Evolutionary conservation across 92 coral and sea anemone genomes (phyloP), one percentile per base, ranked within the genome.

Genomic region (Epizoanthus stellaris): DNA sequence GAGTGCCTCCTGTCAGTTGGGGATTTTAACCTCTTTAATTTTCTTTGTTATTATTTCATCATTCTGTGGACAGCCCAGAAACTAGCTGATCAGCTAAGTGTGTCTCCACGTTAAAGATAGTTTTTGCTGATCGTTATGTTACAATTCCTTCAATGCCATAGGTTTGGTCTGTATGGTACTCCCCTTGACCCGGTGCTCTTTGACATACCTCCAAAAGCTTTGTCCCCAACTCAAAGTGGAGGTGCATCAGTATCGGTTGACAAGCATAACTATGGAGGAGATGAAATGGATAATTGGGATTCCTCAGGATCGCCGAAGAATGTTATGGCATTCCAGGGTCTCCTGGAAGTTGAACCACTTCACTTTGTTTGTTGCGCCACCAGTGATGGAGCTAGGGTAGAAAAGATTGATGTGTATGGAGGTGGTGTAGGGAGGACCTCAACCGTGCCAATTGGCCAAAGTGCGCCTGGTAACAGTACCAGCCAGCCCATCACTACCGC

Each of bases 371-470:
- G 99, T 86, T 95, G 91, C 76, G 93, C 99, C 0, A 93, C 94
- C 13, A 97, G 99, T 88, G 98, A 97, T 86, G 99, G 99, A 1
- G 95, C 98, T 20, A 85, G 95, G 66, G 96, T 95, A 62, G 99
- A 97, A 76, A 89, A 91, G 76, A 49, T 19, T 14, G 70, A 45
- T 30, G 36, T 16, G 39, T 71, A 79, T 38, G 83, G 83, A 43
- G 47, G 54, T 64, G 72, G 83, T 19, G 45, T 79, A 12, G 73
- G 71, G 12, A 79, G 49, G 58, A 79, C 53, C n/a, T 34, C 73
- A 1, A 5, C 73, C 5, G 25, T 79, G 73, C 60, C 72, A 14
- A 15, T 67, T 64, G 72, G 83, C 49, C 57, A 61, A 43, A 56
- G 45, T 42, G 61, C 73, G 6, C 19, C 83, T 63, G 70, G 63